These are phyloP conservation scores for Clarias pachynema DNA, from an alignment of 2,797 vertebrate genomes.

Conservation along the genomic window DNA sequence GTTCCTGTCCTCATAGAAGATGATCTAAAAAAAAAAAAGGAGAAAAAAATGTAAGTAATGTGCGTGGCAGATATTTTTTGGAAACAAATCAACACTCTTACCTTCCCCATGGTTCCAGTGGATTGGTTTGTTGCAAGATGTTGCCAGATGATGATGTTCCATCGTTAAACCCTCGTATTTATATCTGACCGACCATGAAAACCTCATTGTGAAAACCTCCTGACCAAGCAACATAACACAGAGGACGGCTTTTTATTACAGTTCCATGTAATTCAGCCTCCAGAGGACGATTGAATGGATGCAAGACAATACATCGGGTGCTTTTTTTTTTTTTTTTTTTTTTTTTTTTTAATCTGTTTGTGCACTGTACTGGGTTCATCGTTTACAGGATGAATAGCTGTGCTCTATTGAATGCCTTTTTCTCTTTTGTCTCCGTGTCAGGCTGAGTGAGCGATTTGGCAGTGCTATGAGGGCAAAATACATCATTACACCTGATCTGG, in stretches of 20 bases:
- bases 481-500: slow-evolving; percentile 15
- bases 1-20: slow-evolving; percentile 78
- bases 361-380: slow-evolving; percentile 15
- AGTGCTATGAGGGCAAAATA: background rate
- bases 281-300: slow-evolving; percentile 31
- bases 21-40: slow-evolving; percentile 55
- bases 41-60: background rate
- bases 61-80: background rate
- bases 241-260: slow-evolving; percentile 32
- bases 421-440: slow-evolving; percentile 27
- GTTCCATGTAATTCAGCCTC: slow-evolving; percentile 16
- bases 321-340: background rate
- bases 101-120: slow-evolving; percentile 37
- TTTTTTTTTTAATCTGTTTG: background rate
- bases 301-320: slow-evolving; percentile 26
- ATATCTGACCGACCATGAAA: slow-evolving; percentile 8
- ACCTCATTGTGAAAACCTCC: slow-evolving; percentile 34
- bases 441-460: slow-evolving; percentile 23
- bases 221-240: slow-evolving; percentile 37
- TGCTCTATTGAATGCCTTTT: slow-evolving; percentile 20
- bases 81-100: background rate
- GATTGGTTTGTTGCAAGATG: background rate
- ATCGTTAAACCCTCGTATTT: slow-evolving; percentile 28
- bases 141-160: background rate
- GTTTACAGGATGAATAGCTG: slow-evolving; percentile 32